These are phyloP conservation scores for Halcyon malimbica DNA, from an alignment of 2,113 vertebrate species.

Conservation along the genomic window DNA sequence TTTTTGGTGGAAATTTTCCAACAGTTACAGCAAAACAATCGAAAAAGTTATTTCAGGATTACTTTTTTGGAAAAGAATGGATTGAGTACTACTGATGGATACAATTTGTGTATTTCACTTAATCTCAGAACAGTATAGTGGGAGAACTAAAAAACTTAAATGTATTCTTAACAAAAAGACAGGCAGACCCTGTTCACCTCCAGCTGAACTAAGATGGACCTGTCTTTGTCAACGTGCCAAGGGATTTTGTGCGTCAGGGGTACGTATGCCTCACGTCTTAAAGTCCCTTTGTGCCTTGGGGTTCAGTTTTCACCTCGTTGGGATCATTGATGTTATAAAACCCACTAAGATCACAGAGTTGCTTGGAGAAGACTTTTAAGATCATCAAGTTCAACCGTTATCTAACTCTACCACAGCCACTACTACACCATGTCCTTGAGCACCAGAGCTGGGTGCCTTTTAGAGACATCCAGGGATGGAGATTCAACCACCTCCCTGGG, in stretches of 20 bases:
- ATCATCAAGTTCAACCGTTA: too few species aligned
- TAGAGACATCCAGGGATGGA: too few species aligned
- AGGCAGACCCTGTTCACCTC: background rate
- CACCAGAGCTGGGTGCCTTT: too few species aligned
- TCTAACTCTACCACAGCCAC: too few species aligned
- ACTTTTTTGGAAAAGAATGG: background rate
- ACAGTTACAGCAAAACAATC: background rate
- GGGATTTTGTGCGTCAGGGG: background rate
- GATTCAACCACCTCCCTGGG: too few species aligned
- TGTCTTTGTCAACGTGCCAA: background rate
- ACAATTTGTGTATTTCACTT: background rate
- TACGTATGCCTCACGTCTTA: background rate
- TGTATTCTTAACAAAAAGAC: background rate
- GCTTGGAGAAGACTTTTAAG: too few species aligned
- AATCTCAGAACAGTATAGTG: background rate
- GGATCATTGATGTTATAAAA: background rate
- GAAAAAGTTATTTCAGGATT: background rate
- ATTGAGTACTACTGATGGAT: background rate
- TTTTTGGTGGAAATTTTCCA: background rate
- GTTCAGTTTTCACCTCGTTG: background rate
- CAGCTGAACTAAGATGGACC: background rate
- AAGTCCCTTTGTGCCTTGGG: background rate
- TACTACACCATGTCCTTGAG: too few species aligned
- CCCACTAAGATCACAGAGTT: background rate
- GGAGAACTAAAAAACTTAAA: background rate